Evolutionary conservation across 2,888 invertebrate genomes (phyloP).

Genomic region (Thecophora atra): DNA sequence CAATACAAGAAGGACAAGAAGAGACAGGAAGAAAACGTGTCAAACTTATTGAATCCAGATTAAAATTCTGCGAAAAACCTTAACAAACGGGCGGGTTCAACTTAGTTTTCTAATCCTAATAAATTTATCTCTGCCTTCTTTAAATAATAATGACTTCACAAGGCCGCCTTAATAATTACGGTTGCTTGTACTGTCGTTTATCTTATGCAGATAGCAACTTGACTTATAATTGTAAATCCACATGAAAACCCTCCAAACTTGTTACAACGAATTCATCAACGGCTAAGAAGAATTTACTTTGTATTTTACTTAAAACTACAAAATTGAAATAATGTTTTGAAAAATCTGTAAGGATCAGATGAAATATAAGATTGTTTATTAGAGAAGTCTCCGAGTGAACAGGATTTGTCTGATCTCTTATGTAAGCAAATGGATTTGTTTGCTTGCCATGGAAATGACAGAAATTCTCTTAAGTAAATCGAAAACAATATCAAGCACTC

Average conservation of each 20-base stretch:
- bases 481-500: neutral
- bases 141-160: too few species aligned
- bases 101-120: too few species aligned
- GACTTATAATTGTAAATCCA: conserved; percentile 42
- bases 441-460: conserved; percentile 16
- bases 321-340: conserved; percentile 10
- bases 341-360: too few species aligned
- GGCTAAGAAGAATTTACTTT: conserved; percentile 11
- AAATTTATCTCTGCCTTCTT: too few species aligned
- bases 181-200: conserved; percentile 40
- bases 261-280: conserved; percentile 26
- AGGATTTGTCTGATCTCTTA: neutral
- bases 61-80: too few species aligned
- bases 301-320: neutral
- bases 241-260: conserved; percentile 15
- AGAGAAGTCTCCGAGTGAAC: too few species aligned
- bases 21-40: too few species aligned
- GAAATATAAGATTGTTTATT: too few species aligned
- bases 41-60: conserved; percentile 10
- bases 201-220: conserved; percentile 45
- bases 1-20: neutral
- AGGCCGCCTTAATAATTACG: neutral
- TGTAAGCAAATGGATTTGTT: too few species aligned
- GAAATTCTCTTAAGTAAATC: conserved; percentile 12
- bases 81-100: too few species aligned